A percentile compares a stretch with the other conserved stretches of the same genome.
phyloP scores from a whole-genome alignment of 2,888 invertebrate species.

The Anthophora plumipes region DNA sequence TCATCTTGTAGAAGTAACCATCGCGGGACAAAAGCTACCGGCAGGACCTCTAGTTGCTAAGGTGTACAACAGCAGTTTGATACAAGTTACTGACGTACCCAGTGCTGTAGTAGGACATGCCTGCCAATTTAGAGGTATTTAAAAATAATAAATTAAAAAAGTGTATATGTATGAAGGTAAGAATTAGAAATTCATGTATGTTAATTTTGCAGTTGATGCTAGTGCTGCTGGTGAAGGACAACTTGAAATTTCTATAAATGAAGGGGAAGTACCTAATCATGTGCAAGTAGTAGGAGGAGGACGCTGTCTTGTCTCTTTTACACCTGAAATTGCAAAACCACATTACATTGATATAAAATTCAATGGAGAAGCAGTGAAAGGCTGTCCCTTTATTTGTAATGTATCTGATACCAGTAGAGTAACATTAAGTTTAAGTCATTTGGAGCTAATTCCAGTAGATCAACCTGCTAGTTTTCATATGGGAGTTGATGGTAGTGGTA shows the following conservation, averaged over 20 bases:
- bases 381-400: slow-evolving; percentile 95
- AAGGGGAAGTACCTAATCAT: slow-evolving; percentile 99
- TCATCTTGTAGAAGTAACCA: slow-evolving; percentile 95
- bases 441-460: slow-evolving; percentile 94
- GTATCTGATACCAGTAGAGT: slow-evolving; percentile 92
- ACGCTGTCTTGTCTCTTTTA: slow-evolving; percentile 96
- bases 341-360: slow-evolving; percentile 98
- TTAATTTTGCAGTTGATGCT: slow-evolving; percentile 93
- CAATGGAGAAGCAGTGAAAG: slow-evolving; percentile 96
- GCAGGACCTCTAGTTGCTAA: slow-evolving; percentile 96
- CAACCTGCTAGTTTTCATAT: slow-evolving; percentile 92
- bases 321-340: slow-evolving; percentile 95
- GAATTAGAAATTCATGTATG: background rate
- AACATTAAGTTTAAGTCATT: slow-evolving; percentile 89
- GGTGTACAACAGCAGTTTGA: slow-evolving; percentile 97
- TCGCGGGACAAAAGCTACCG: slow-evolving; percentile 95
- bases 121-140: slow-evolving; percentile 96
- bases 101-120: slow-evolving; percentile 97
- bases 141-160: background rate
- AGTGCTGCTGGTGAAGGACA: slow-evolving; percentile 99
- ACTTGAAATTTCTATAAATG: slow-evolving; percentile 99
- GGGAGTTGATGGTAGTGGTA: slow-evolving; percentile 89
- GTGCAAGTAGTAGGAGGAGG: slow-evolving; percentile 98
- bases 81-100: slow-evolving; percentile 97
- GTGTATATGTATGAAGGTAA: background rate